Base-by-base conservation (phyloP, 2,113 vertebrate genomes). In the Cottus gobio region DNA sequence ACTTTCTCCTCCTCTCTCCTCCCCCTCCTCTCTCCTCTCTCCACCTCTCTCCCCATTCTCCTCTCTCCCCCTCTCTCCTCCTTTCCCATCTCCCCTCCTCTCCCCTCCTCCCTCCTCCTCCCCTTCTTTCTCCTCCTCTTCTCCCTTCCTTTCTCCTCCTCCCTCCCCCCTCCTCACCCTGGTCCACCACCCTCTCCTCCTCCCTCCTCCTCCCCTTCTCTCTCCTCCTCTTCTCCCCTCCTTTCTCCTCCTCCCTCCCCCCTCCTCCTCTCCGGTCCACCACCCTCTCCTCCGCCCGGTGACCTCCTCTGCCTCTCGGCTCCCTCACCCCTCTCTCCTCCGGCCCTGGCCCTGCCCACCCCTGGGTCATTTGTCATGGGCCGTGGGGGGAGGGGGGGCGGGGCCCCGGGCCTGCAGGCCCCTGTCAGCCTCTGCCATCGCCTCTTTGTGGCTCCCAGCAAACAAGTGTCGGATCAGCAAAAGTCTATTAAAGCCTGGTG, bases 391-490 rank as follows among this genome's bases (percentile, higher is more conserved):
- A 96, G 96, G 95, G 96, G 94, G 95, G 96, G 2, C 34, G 34
- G 34, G 34, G 95, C 92, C 88, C 96, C 95, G 93, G 96, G 95
- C 96, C 96, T 95, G 96, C 94, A 95, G 96, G 96, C 93, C 93
- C 92, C 92, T 96, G 94, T 97, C 97, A 97, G 94, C 95, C 95
- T 73, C 96, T 93, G 96, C 96, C 96, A 97, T 97, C 96, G 96
- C 96, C 96, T 96, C 96, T 97, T 95, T 98, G 97, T 97, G 97
- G 97, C 96, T 96, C 95, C 96, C 95, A 97, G 96, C 97, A 97
- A 98, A 98, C 97, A 98, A 98, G 97, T 99, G 97, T 99, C 94
- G 97, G 97, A 98, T 99, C 97, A 99, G 97, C 97, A 99, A 97
- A 99, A 98, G 97, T 99, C 97, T 98, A 98, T 99, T 99, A 97